Conservation (phyloP, 2,888 invertebrate genomes). For the Drosophila hamatofila region DNA sequence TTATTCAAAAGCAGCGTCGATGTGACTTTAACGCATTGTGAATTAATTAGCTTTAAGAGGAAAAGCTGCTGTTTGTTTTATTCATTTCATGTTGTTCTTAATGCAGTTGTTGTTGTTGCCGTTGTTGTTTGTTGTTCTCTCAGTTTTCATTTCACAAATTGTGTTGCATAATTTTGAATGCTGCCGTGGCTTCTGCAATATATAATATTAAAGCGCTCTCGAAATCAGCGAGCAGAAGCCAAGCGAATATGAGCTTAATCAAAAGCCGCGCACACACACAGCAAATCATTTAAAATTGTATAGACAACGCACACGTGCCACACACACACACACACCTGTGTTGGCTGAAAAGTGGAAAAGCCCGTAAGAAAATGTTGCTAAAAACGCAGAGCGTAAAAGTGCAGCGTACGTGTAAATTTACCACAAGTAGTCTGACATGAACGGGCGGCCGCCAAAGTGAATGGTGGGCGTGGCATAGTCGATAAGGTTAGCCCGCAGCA, state of each 20-base stretch:
- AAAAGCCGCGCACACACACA: conserved; percentile 48
- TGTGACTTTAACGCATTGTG: conserved; percentile 25
- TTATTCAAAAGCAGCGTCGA: background rate
- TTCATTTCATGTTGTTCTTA: background rate
- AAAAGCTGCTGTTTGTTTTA: conserved; percentile 33
- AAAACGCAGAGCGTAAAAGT: conserved; percentile 62
- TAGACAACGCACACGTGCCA: conserved; percentile 44
- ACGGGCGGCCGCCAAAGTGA: background rate
- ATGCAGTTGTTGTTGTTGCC: background rate
- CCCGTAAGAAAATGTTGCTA: conserved; percentile 65
- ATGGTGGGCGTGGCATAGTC: conserved; percentile 1
- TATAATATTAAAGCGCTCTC: conserved; percentile 56
- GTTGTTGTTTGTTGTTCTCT: conserved; percentile 3
- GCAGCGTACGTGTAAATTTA: conserved; percentile 79
- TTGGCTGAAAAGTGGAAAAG: conserved; percentile 21
- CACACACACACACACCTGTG: conserved; percentile 4
- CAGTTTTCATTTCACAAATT: conserved; percentile 38
- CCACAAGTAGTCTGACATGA: conserved; percentile 64
- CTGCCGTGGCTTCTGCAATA: conserved; percentile 14
- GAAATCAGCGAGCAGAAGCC: conserved; percentile 13
- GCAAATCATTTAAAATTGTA: conserved; percentile 67
- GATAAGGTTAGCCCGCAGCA: conserved; percentile 26
- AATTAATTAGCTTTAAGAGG: conserved; percentile 62
- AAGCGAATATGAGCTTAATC: conserved; percentile 48
- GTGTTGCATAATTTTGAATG: conserved; percentile 31